These are phyloP conservation scores for Lutjanus erythropterus DNA, from an alignment of 2,113 vertebrate species.

Conservation along the genomic window DNA sequence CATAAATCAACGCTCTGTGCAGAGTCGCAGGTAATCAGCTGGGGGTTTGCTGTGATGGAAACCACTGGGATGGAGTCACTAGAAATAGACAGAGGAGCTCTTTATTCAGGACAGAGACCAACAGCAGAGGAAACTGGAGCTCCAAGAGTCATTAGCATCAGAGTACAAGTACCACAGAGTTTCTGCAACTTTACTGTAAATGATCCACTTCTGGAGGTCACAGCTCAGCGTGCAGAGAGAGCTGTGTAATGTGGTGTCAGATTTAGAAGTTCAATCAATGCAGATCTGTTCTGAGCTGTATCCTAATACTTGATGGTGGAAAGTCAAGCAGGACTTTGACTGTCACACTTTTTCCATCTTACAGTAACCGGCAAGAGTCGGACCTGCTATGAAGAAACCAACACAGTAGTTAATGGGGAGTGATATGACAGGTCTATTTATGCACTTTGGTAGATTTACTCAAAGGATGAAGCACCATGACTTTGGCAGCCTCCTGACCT, in stretches of 20 bases:
- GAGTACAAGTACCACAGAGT: constrained; percentile 13
- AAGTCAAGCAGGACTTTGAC: background rate
- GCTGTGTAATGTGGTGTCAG: constrained; percentile 9
- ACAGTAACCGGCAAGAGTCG: background rate
- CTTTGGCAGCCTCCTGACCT: background rate
- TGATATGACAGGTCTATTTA: background rate
- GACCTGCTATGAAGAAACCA: background rate
- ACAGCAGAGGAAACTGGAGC: constrained; percentile 60
- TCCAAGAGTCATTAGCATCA: constrained; percentile 63
- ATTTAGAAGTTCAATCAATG: constrained; percentile 28
- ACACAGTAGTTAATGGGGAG: background rate
- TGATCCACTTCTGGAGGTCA: constrained; percentile 41
- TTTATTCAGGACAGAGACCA: constrained; percentile 71
- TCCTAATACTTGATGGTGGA: constrained; percentile 24
- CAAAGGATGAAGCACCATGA: background rate
- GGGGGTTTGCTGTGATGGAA: constrained; percentile 54
- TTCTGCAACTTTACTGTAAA: constrained; percentile 42
- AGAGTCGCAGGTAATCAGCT: constrained; percentile 62
- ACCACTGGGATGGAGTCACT: constrained; percentile 68
- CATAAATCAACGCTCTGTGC: constrained; percentile 66
- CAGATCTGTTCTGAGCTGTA: constrained; percentile 6
- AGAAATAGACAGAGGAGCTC: constrained; percentile 64
- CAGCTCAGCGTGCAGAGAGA: constrained; percentile 15
- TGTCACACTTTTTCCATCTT: background rate
- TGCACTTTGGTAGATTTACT: background rate